Evolutionary conservation across 2,888 invertebrate species (phyloP), one percentile per base, ranked within the genome.

Genomic region (Lepidonotus clava): DNA sequence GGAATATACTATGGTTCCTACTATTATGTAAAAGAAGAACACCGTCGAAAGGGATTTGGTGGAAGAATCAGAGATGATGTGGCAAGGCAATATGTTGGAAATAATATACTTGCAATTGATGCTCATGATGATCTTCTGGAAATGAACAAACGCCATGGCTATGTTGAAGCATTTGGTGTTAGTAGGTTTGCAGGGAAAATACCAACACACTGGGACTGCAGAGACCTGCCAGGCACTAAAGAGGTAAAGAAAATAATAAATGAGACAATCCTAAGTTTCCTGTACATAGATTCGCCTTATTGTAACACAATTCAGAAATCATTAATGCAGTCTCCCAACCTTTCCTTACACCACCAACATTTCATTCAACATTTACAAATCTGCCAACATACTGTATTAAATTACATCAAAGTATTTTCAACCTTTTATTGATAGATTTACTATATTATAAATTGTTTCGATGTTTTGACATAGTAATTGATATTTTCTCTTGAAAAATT

Each of bases 61-160:
- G 21, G 71, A 8, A 40, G 86, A 32, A 38, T 86, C n/a, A 32
- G 84, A 14, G 84, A 87, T 46, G 87, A 88, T 18, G 86, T 87
- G 11, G 86, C 88, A 5, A 28, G 24, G 2, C 66, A n/a, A n/a
- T 14, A 83, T 14, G 83, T 88, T 0, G 87, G 87, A 8, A 84
- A 85, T 24, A 53, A 76, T 28, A 51, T 88, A n/a, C 40, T 88
- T 21, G 36, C 34, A 34, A 86, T 87, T 40, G 88, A 88, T 56
- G 84, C 87, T 8, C 88, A 88, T 53, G 84, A 40, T 40, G 76
- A 88, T 32, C 85, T 88, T 38, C 32, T 83, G 51, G 85, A 40
- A 8, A 86, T 87, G 87, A 87, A 87, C 84, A 32, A 38, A 24
- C 84, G 66, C 1, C 56, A 84, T 28, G 84, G 84, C 28, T 84